Evolutionary conservation across 2,113 vertebrate genomes (phyloP).

Genomic region (Solenodon paradoxus): DNA sequence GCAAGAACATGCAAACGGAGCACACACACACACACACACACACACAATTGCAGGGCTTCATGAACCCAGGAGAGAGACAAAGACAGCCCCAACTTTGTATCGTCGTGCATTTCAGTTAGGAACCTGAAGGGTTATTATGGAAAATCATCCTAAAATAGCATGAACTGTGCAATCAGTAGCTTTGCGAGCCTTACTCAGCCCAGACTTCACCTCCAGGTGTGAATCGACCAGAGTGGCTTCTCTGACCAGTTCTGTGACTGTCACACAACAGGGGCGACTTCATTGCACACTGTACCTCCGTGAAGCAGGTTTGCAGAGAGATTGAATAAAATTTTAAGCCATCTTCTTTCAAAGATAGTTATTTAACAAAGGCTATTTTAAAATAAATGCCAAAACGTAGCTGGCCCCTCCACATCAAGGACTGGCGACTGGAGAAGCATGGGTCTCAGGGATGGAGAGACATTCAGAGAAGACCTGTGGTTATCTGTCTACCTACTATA

Average conservation of each 20-base stretch:
- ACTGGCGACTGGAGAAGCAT: no score
- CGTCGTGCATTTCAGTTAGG: conserved; percentile 61
- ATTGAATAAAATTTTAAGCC: conserved; percentile 16
- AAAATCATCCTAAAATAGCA: conserved; percentile 72
- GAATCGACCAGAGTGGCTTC: no score
- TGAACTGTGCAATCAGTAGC: conserved; percentile 52
- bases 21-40: no score
- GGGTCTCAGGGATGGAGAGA: neutral
- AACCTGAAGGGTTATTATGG: conserved; percentile 61
- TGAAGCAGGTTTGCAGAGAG: neutral
- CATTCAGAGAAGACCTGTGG: neutral
- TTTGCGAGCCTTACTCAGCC: conserved; percentile 38
- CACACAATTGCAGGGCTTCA: no score
- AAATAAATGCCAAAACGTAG: conserved; percentile 40
- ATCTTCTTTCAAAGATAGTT: conserved; percentile 54
- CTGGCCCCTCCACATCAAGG: neutral
- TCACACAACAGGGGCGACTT: no score
- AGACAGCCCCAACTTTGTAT: conserved; percentile 65
- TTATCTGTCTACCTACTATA: conserved; percentile 38
- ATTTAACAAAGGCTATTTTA: conserved; percentile 38
- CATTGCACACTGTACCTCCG: no score
- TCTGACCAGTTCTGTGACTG: no score
- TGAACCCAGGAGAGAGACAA: conserved; percentile 68
- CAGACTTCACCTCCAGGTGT: neutral
- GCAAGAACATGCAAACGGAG: neutral